A percentile compares a stretch with the other conserved stretches of the same genome.
Conservation (phyloP, 2,888 invertebrate genomes). For the Palloptera scutellata region DNA sequence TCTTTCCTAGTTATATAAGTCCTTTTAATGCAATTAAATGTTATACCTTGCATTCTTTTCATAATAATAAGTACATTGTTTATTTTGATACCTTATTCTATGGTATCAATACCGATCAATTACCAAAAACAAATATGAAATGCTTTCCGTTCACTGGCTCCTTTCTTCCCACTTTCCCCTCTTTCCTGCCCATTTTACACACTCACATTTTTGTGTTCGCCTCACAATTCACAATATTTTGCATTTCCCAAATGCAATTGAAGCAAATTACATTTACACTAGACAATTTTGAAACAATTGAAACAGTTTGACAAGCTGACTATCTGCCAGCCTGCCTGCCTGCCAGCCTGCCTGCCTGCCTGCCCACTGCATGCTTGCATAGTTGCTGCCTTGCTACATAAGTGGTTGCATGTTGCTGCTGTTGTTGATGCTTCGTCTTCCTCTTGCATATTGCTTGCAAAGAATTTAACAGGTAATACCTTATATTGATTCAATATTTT, state of each 20-base stretch:
- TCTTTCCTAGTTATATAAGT: too few relatives aligned
- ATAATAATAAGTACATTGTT: too few relatives aligned
- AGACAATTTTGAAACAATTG: constrained; percentile 59
- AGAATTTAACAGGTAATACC: constrained; percentile 57
- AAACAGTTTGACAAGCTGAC: constrained; percentile 54
- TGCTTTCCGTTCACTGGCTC: not conserved
- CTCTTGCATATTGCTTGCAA: constrained; percentile 45
- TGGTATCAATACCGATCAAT: too few relatives aligned
- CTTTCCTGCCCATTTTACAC: not conserved
- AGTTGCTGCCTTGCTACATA: not conserved
- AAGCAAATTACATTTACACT: constrained; percentile 52
- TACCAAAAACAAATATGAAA: too few relatives aligned
- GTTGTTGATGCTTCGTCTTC: not conserved
- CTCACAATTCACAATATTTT: constrained; percentile 14
- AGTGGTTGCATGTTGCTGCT: constrained; percentile 6
- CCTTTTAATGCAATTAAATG: too few relatives aligned
- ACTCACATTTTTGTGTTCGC: not conserved
- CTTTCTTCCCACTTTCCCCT: not conserved
- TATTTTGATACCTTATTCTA: too few relatives aligned
- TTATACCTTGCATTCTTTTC: too few relatives aligned
- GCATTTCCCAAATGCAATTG: constrained; percentile 26
- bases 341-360: not conserved
- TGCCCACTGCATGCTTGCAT: not conserved
- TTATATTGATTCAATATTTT: constrained; percentile 45
- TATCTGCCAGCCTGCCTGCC: not conserved